These are phyloP conservation scores for Coracopsis vasa DNA, from an alignment of 2,113 vertebrate species.

Conservation along the genomic window DNA sequence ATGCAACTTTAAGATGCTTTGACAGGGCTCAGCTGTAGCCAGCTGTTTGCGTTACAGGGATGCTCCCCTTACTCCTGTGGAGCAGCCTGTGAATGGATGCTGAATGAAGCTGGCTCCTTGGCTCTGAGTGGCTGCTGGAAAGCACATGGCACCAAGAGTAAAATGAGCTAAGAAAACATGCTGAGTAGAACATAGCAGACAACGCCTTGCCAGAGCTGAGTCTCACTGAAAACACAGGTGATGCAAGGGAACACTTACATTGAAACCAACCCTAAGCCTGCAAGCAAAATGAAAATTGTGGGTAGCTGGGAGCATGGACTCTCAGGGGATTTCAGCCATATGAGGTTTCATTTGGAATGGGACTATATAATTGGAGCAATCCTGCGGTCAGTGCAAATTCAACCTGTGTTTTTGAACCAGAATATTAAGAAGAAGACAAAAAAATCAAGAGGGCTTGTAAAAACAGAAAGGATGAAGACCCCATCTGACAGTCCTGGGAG, in stretches of 20 bases:
- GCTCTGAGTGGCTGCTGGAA: neutral
- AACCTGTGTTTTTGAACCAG: neutral
- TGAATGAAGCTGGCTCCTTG: slow-evolving; percentile 3
- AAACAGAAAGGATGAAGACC: neutral
- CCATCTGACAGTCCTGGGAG: neutral
- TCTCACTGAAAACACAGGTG: neutral
- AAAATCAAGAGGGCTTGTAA: neutral
- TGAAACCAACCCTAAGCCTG: neutral
- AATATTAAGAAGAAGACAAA: neutral
- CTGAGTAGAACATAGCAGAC: neutral
- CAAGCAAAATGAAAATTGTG: neutral
- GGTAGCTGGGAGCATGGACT: neutral
- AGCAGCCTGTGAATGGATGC: neutral
- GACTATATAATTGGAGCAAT: neutral
- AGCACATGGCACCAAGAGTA: neutral
- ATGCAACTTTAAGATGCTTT: neutral
- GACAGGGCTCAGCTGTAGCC: neutral
- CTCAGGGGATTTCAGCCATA: neutral
- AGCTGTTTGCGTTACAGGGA: neutral
- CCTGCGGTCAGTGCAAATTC: neutral
- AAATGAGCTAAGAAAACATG: neutral
- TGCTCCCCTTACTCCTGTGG: neutral
- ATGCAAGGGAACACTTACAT: neutral
- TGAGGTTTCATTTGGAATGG: neutral
- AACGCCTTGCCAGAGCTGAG: neutral